Evolutionary conservation across 2,888 invertebrate species (phyloP), one percentile per base, ranked within the genome.

Genomic region (Psylliodes chrysocephalus): DNA sequence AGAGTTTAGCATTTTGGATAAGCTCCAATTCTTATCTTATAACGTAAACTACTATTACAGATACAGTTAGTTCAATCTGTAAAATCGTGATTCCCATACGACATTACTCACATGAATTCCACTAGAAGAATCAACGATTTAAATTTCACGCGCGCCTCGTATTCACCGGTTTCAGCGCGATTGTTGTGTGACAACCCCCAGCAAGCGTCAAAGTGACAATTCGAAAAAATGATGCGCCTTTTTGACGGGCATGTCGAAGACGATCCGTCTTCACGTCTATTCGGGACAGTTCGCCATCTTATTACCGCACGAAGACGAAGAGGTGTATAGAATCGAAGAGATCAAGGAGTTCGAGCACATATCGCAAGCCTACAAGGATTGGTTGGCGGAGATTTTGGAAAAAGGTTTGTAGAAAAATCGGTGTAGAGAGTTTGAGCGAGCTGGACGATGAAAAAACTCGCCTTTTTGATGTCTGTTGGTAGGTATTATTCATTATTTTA

Each of bases 291-390:
- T 90, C 82, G 76, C 81, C 75, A 86, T 89, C 82, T 83, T 84
- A 73, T 85, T 91, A 79, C 85, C 85, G 62, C 82, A 86, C 81
- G 84, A 84, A 82, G 85, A 84, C 75, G 82, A 77, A 84, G 86
- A 86, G 65, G 91, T 91, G 77, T 92, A 93, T 84, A 89, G 91
- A 72, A 85, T 91, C 82, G 93, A 92, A 81, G 90, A 92, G 82
- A 94, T 93, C 84, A 93, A 93, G 85, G 94, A 94, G 84, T 94
- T 94, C 83, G 93, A 93, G 79, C 87, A 89, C 70, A 88, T 92
- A 74, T 90, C 91, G 73, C 89, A 90, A 72, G 89, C 89, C 63
- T 91, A 92, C 87, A 92, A 90, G 83, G 89, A 89, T 77, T 89
- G 89, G 84, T 86, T 93, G 76, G 89, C 89, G 71, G 90, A 91